phyloP scores from a whole-genome alignment of 2,888 invertebrate genomes.

The Patella ulyssiponensis region DNA sequence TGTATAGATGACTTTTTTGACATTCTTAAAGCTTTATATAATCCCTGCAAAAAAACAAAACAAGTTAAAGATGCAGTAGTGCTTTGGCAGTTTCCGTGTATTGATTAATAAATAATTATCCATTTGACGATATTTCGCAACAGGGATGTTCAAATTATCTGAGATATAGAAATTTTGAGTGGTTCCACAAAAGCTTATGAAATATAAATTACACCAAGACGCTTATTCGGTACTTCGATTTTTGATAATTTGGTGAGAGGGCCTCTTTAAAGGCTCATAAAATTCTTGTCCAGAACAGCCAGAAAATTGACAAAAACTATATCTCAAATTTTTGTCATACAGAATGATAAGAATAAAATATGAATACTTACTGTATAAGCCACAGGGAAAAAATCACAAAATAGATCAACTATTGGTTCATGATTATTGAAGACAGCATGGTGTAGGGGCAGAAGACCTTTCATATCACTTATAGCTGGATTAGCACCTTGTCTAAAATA shows the following conservation, averaged over 20 bases:
- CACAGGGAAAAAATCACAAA: constrained; percentile 49
- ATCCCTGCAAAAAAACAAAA: constrained; percentile 46
- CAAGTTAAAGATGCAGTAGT: no score
- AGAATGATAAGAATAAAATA: not conserved
- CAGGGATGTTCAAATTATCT: no score
- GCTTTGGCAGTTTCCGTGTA: no score
- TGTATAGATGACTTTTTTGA: constrained; percentile 54
- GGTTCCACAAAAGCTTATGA: no score
- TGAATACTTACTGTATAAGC: constrained; percentile 52
- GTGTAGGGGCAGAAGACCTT: constrained; percentile 59
- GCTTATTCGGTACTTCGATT: no score
- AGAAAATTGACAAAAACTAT: not conserved
- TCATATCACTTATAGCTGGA: constrained; percentile 55
- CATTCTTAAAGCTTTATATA: constrained; percentile 49
- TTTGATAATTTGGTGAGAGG: no score
- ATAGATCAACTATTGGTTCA: constrained; percentile 48
- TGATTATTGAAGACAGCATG: constrained; percentile 61
- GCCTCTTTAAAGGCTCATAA: no score
- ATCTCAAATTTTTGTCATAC: not conserved
- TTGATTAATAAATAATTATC: no score
- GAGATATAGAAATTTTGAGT: no score
- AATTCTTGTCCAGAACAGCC: no score
- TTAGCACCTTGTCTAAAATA: constrained; percentile 52
- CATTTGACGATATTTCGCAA: no score
- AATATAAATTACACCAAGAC: no score